A percentile compares a stretch with the other conserved stretches of the same genome.
Conservation (phyloP, 2,797 vertebrate species). For the Lagorchestes hirsutus region DNA sequence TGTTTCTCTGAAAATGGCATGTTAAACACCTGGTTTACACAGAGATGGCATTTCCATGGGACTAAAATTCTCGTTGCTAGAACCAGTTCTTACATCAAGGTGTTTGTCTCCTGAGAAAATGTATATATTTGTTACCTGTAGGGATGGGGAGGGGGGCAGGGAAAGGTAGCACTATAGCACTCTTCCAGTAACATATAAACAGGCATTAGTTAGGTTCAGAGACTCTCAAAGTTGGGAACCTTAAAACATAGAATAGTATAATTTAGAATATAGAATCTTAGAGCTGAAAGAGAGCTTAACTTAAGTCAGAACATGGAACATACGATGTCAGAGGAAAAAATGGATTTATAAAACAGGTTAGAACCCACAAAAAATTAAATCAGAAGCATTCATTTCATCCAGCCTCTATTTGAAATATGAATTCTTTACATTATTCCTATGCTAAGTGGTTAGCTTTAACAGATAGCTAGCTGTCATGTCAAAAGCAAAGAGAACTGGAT, state of each 20-base stretch:
- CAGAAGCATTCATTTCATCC: background rate
- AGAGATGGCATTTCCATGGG: slow-evolving; percentile 41
- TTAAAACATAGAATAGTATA: background rate
- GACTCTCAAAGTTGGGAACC: background rate
- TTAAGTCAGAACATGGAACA: background rate
- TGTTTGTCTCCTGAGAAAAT: background rate
- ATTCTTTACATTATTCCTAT: background rate
- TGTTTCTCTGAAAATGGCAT: slow-evolving; percentile 31
- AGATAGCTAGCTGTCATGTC: background rate
- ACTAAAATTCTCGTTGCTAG: slow-evolving; percentile 18
- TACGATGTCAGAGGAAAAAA: background rate
- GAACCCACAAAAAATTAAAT: background rate
- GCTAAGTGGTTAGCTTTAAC: background rate
- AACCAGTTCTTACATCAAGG: background rate
- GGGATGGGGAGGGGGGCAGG: too few relatives aligned
- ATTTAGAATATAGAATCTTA: background rate
- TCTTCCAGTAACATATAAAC: background rate
- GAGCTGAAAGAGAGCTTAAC: background rate
- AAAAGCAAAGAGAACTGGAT: background rate
- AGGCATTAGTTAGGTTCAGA: background rate
- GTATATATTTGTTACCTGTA: background rate
- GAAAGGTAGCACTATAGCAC: background rate
- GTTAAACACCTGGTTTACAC: slow-evolving; percentile 42
- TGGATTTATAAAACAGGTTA: background rate
- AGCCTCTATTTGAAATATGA: background rate